Conservation (phyloP, 2,888 invertebrate genomes). For the Nomada hirtipes region DNA sequence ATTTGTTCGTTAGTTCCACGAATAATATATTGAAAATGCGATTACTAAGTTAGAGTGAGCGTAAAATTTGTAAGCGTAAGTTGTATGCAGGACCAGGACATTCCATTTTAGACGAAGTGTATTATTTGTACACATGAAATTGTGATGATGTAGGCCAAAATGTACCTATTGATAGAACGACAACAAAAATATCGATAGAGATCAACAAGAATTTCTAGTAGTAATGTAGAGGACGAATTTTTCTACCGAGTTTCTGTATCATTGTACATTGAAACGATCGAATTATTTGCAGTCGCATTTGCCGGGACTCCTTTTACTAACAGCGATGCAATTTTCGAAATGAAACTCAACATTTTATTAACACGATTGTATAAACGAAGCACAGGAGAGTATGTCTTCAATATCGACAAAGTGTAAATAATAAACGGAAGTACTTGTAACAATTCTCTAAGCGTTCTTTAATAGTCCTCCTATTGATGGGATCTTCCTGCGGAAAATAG, state of each 20-base stretch:
- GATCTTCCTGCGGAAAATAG: neutral
- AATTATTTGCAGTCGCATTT: constrained; percentile 11
- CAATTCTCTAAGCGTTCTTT: neutral
- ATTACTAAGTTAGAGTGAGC: constrained; percentile 12
- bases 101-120: constrained; percentile 50
- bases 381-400: constrained; percentile 24
- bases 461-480: neutral
- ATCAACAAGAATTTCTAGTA: constrained; percentile 3
- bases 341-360: constrained; percentile 58
- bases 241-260: constrained; percentile 29
- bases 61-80: constrained; percentile 19
- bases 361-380: constrained; percentile 54
- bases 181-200: constrained; percentile 8
- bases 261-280: neutral
- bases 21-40: neutral
- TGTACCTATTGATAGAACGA: constrained; percentile 18
- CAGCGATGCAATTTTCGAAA: constrained; percentile 25
- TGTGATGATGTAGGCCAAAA: constrained; percentile 62
- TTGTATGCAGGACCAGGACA: constrained; percentile 47
- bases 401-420: constrained; percentile 65
- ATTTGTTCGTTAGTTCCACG: constrained; percentile 6
- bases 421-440: constrained; percentile 66
- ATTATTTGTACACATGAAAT: constrained; percentile 42
- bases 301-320: constrained; percentile 6
- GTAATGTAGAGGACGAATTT: constrained; percentile 19